Percentiles rank a stretch among this genome's conserved stretches.
Conservation (phyloP, 2,888 invertebrate species). For the Rosalia funebris region DNA sequence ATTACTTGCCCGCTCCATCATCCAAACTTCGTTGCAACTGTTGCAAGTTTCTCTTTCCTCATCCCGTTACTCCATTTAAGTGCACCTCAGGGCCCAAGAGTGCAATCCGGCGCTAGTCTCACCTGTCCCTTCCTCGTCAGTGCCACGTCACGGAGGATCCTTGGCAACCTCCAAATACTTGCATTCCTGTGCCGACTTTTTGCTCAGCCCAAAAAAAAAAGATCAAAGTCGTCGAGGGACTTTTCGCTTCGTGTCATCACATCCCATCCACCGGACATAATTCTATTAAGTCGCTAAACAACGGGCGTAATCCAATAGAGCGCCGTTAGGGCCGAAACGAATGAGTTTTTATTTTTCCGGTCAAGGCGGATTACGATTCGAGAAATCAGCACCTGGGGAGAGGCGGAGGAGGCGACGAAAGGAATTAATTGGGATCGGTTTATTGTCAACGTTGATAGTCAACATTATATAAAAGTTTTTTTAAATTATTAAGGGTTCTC, state of each 20-base stretch:
- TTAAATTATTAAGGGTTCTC: too few relatives aligned
- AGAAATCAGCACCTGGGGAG: background rate
- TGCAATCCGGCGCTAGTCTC: slow-evolving; percentile 2
- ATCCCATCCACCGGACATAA: slow-evolving; percentile 8
- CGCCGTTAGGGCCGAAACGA: background rate
- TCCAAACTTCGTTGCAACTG: background rate
- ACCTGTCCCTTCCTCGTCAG: slow-evolving; percentile 9
- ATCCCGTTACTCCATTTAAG: background rate
- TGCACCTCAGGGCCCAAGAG: background rate
- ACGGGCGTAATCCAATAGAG: slow-evolving; percentile 9
- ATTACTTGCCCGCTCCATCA: too few relatives aligned
- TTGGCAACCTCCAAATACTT: slow-evolving; percentile 12
- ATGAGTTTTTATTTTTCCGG: slow-evolving; percentile 22
- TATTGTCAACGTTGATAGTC: too few relatives aligned
- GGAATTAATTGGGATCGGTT: too few relatives aligned
- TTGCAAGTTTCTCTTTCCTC: background rate
- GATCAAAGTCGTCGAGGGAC: slow-evolving; percentile 19
- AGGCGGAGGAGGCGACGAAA: too few relatives aligned
- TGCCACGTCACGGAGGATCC: slow-evolving; percentile 8
- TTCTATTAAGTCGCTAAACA: slow-evolving; percentile 13
- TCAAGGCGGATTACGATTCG: slow-evolving; percentile 1
- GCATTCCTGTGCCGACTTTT: slow-evolving; percentile 10
- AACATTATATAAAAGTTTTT: too few relatives aligned
- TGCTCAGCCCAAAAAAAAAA: slow-evolving; percentile 5
- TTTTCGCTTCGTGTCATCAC: slow-evolving; percentile 5